These are phyloP conservation scores for Setipinna tenuifilis DNA, from an alignment of 2,797 vertebrate species.

Conservation along the genomic window DNA sequence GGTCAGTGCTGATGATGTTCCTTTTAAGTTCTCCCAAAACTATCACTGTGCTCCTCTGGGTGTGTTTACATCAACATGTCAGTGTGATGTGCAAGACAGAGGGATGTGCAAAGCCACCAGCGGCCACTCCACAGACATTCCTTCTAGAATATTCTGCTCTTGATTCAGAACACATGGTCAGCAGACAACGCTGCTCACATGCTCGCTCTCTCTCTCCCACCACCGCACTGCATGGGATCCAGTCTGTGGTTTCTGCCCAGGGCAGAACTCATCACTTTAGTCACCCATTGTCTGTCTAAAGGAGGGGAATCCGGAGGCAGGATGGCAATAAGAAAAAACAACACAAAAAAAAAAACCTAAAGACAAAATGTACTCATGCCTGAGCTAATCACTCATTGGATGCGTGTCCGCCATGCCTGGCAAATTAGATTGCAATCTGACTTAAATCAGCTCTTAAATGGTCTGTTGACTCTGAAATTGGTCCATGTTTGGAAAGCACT, in stretches of 20 bases:
- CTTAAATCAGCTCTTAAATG: conserved; percentile 70
- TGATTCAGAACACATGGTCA: background rate
- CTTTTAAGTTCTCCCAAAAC: background rate
- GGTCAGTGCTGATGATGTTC: conserved; percentile 73
- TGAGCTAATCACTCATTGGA: conserved; percentile 58
- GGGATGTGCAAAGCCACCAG: background rate
- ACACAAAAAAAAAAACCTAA: too few species aligned
- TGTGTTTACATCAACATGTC: background rate
- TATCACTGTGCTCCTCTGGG: background rate
- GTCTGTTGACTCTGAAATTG: conserved; percentile 71
- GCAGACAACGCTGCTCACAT: background rate
- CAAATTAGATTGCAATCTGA: conserved; percentile 74
- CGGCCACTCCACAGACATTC: background rate
- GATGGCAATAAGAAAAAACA: background rate
- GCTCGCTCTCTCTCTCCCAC: background rate
- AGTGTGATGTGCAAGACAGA: background rate
- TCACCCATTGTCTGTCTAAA: background rate
- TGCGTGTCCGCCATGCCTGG: conserved; percentile 61
- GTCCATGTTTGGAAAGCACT: conserved; percentile 54
- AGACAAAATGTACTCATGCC: conserved; percentile 58
- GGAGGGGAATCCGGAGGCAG: background rate
- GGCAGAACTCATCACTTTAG: background rate
- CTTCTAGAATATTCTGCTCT: background rate
- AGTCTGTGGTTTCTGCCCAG: conserved; percentile 6
- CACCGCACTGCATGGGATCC: background rate